Evolutionary conservation across 2,888 invertebrate genomes (phyloP).

Genomic region (Apocheima hispidaria): DNA sequence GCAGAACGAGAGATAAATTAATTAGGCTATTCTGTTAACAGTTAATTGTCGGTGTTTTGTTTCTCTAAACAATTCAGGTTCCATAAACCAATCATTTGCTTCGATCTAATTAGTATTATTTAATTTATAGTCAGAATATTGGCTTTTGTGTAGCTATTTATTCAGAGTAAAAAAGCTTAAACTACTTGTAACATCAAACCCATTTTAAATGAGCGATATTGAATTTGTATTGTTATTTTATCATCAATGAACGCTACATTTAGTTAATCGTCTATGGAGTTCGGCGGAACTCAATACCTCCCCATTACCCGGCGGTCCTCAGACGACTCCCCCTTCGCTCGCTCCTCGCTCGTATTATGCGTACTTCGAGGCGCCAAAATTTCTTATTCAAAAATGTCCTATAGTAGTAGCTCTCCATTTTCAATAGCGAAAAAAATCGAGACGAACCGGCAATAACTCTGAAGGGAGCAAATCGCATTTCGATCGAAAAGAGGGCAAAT

Average conservation of each 20-base stretch:
- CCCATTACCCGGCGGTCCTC: slow-evolving; percentile 51
- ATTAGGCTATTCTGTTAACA: slow-evolving; percentile 48
- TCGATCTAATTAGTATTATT: slow-evolving; percentile 21
- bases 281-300: slow-evolving; percentile 36
- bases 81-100: slow-evolving; percentile 26
- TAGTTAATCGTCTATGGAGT: slow-evolving; percentile 50
- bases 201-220: background rate
- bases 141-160: background rate
- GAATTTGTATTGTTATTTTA: slow-evolving; percentile 30
- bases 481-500: slow-evolving; percentile 85
- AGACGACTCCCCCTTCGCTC: slow-evolving; percentile 49
- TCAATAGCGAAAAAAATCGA: slow-evolving; percentile 81
- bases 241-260: slow-evolving; percentile 37
- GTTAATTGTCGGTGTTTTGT: slow-evolving; percentile 64
- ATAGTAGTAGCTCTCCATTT: slow-evolving; percentile 74
- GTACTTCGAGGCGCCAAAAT: slow-evolving; percentile 74
- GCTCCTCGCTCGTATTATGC: slow-evolving; percentile 63
- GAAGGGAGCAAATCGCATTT: slow-evolving; percentile 85
- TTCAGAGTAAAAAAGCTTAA: background rate
- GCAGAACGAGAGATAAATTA: slow-evolving; percentile 38
- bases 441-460: slow-evolving; percentile 80
- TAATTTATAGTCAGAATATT: background rate
- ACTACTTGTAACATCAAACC: background rate
- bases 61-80: slow-evolving; percentile 53
- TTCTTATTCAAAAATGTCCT: slow-evolving; percentile 79